Evolutionary conservation across 2,797 vertebrate species (phyloP), one percentile per base, ranked within the genome.

Genomic region (Halcyon leucocephala): DNA sequence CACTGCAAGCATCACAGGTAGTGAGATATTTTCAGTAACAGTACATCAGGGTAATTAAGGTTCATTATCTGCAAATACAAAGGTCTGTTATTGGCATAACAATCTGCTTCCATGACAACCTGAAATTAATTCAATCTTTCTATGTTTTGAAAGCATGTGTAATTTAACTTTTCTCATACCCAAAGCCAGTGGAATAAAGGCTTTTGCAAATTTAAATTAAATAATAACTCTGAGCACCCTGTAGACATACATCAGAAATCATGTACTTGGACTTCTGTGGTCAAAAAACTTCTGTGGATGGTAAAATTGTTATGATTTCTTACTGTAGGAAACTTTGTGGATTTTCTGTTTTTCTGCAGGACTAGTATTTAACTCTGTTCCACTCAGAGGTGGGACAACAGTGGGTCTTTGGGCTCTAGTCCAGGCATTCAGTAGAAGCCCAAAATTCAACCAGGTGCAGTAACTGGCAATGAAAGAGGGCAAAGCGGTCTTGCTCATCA

Each of bases 331-430:
- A 95, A 85, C 90, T 91, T 61, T 77, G 82, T 77, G 78, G 58
- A 17, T 94, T 97, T 97, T 88, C 94, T 95, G 86, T 93, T 97
- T 79, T 93, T 97, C 77, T 92, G 86, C 57, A 91, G 51, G 72
- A 57, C 67, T 57, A 80, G 54, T 82, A 95, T 96, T 95, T 95
- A 92, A 84, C 57, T 94, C 52, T 90, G 5, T 91, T 92, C 77
- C 74, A 60, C 84, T 91, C 84, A 84, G 42, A 41, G 73, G 83
- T 95, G 29, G 79, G 58, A 90, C 88, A 95, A 91, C 49, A 80
- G 57, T 35, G 54, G 28, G 37, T 57, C 66, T 91, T 84, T 67
- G 51, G 77, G 74, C n/a, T 76, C 21, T 24, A 71, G 70, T 71
- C 86, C 90, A 91, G 44, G 29, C 24, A 69, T 86, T 92, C 60